These are phyloP conservation scores for Nephotettix cincticeps DNA, from an alignment of 1,140 invertebrate species.

Conservation along the genomic window DNA sequence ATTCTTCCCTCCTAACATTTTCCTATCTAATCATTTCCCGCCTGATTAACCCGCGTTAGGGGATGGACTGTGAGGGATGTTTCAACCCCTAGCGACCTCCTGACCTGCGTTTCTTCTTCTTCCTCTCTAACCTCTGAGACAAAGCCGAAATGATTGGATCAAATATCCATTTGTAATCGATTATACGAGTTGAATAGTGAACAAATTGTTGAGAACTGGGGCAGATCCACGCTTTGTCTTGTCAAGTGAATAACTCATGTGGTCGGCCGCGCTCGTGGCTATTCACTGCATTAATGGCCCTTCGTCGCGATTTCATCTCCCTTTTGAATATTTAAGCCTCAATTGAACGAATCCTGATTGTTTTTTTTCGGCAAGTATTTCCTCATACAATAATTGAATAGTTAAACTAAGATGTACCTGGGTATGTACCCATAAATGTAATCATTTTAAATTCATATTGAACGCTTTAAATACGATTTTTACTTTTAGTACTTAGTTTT, in stretches of 20 bases:
- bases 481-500: too few relatives aligned
- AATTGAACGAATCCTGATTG: background rate
- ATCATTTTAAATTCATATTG: too few relatives aligned
- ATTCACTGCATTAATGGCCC: background rate
- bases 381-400: background rate
- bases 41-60: background rate
- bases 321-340: background rate
- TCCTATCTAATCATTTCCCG: background rate
- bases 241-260: background rate
- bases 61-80: background rate
- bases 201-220: slow-evolving; percentile 14
- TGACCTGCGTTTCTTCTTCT: background rate
- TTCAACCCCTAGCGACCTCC: background rate
- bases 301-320: background rate
- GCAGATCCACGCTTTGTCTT: background rate
- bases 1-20: background rate
- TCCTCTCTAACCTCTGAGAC: background rate
- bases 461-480: too few relatives aligned
- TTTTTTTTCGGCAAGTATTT: background rate
- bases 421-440: background rate
- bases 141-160: slow-evolving; percentile 1
- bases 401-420: background rate
- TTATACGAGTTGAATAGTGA: slow-evolving; percentile 12
- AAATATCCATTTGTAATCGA: slow-evolving; percentile 20
- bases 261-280: background rate